Percentiles rank a stretch among this genome's conserved stretches.
Evolutionary conservation across 2,113 vertebrate genomes (phyloP).

Genomic region (Beaufortia kweichowensis): DNA sequence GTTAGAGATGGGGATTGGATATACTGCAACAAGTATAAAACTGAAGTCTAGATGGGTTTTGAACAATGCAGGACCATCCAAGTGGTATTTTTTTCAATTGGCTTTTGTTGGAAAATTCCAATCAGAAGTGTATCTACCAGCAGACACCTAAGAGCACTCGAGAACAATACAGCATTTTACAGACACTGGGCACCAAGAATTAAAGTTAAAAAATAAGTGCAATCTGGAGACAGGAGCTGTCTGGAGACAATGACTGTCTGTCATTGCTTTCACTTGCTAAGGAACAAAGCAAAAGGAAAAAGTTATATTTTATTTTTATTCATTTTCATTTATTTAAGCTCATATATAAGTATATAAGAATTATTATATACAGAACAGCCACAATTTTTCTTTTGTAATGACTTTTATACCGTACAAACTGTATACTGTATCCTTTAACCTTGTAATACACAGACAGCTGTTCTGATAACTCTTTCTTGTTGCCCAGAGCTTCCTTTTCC

Average conservation of each 20-base stretch:
- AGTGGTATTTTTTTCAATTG: background rate
- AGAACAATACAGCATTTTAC: background rate
- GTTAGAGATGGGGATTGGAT: background rate
- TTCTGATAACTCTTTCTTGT: constrained; percentile 1
- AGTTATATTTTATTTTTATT: too few relatives aligned
- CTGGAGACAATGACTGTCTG: background rate
- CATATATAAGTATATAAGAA: too few relatives aligned
- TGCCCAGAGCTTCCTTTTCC: constrained; percentile 37
- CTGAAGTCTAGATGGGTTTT: background rate
- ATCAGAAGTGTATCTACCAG: constrained; percentile 1
- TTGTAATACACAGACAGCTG: constrained; percentile 15
- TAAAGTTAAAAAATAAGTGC: background rate
- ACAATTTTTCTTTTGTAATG: background rate
- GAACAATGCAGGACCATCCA: background rate
- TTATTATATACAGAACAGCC: too few relatives aligned
- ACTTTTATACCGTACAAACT: too few relatives aligned
- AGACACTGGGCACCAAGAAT: background rate
- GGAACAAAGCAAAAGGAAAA: too few relatives aligned
- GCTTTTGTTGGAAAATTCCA: background rate
- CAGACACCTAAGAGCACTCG: background rate
- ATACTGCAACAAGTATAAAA: background rate
- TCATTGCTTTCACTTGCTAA: background rate
- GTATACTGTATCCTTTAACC: too few relatives aligned
- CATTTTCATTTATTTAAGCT: too few relatives aligned
- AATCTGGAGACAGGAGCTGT: background rate